Conservation (phyloP, 2,888 invertebrate species). For the Caenorhabditis sulstoni region DNA sequence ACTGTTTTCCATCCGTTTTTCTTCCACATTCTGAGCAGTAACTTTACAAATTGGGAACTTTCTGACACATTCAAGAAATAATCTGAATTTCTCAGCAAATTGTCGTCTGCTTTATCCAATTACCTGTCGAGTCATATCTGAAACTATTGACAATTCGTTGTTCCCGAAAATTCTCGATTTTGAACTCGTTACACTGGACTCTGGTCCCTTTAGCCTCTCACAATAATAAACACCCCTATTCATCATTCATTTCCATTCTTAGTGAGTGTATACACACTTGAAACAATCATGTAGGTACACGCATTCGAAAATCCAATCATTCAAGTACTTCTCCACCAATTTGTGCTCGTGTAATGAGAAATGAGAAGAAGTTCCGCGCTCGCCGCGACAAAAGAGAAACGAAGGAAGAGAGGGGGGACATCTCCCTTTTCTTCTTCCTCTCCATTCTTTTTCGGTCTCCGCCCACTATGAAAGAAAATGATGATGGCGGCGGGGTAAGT, state of each 20-base stretch:
- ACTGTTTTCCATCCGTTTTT: no score
- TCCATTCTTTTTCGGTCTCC: slow-evolving; percentile 5
- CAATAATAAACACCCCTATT: slow-evolving; percentile 10
- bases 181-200: background rate
- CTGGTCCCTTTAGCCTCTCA: background rate
- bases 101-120: no score
- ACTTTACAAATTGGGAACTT: no score
- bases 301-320: slow-evolving; percentile 28
- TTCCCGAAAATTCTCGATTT: no score
- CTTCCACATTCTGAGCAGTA: no score
- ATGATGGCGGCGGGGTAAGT: slow-evolving; percentile 33
- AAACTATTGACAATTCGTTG: no score
- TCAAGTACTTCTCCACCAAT: slow-evolving; percentile 24
- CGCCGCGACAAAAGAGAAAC: background rate
- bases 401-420: background rate
- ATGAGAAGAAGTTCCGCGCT: slow-evolving; percentile 44
- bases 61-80: no score
- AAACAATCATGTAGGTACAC: slow-evolving; percentile 49
- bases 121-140: no score
- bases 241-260: background rate
- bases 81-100: no score
- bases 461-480: slow-evolving; percentile 47
- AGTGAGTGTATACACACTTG: slow-evolving; percentile 21
- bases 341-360: slow-evolving; percentile 44
- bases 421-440: slow-evolving; percentile 3